These are phyloP conservation scores for Hafferia zeledoni DNA, from an alignment of 2,797 vertebrate species.

Conservation along the genomic window DNA sequence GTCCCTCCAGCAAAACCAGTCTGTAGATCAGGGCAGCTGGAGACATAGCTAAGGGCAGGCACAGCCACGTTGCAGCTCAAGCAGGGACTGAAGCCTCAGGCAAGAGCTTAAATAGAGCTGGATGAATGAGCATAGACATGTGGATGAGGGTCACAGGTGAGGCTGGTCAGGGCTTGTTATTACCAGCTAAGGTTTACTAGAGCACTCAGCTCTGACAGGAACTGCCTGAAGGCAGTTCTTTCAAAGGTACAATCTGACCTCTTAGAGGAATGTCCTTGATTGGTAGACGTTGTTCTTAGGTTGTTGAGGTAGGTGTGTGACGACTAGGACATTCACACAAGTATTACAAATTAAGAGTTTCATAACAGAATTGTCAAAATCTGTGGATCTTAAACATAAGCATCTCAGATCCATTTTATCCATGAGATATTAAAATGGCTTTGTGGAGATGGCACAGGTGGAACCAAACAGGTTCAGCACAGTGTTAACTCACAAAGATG, in stretches of 20 bases:
- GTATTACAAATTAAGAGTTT: not conserved
- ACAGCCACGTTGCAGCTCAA: not conserved
- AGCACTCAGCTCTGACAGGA: not conserved
- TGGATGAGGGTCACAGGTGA: not conserved
- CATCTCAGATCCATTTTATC: not conserved
- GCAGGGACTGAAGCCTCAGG: not conserved
- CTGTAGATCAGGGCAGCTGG: not conserved
- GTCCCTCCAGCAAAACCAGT: not conserved
- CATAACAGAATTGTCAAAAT: not conserved
- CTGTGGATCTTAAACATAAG: not conserved
- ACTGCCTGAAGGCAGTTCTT: not conserved
- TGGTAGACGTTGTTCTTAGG: not conserved
- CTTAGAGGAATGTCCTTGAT: not conserved
- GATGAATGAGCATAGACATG: not conserved
- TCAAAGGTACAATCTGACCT: not conserved
- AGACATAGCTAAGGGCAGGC: not conserved
- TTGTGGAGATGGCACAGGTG: not conserved
- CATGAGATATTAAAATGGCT: not conserved
- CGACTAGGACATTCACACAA: not conserved
- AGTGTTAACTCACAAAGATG: not conserved
- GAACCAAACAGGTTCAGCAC: not conserved
- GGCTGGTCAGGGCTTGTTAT: not conserved
- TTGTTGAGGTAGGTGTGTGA: not conserved
- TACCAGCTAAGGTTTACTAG: not conserved
- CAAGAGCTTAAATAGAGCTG: not conserved